Percentiles rank a stretch among this genome's conserved stretches.
Evolutionary conservation across 2,888 invertebrate species (phyloP).

Genomic region (Stenodera caucasica): DNA sequence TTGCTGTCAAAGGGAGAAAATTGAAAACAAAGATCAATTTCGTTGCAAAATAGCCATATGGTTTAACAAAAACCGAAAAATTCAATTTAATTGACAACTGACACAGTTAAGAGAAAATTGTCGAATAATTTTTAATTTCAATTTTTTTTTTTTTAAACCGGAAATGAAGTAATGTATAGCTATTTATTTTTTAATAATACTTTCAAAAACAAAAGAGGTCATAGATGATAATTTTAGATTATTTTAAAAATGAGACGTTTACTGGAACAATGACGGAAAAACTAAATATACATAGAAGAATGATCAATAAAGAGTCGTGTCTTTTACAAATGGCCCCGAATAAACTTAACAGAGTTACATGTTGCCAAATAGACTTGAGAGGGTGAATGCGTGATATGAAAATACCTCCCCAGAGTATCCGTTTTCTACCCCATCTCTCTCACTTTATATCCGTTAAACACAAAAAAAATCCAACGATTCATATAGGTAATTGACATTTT

Average conservation of each 20-base stretch:
- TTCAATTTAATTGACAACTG: background rate
- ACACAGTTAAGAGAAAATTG: background rate
- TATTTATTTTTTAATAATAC: background rate
- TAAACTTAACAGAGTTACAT: conserved; percentile 39
- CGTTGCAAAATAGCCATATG: background rate
- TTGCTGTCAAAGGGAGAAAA: no score
- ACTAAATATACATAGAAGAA: background rate
- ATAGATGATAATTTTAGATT: no score
- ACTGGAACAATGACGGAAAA: no score
- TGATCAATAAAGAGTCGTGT: conserved; percentile 23
- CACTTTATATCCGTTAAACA: background rate
- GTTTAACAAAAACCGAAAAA: background rate
- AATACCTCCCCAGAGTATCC: conserved; percentile 35
- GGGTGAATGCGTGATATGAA: conserved; percentile 38
- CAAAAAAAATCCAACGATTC: background rate
- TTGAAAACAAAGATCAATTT: background rate
- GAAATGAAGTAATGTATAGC: background rate
- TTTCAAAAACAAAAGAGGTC: background rate
- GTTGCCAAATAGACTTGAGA: conserved; percentile 16
- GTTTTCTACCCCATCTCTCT: background rate
- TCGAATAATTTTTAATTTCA: no score
- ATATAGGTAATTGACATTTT: no score
- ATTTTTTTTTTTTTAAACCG: background rate
- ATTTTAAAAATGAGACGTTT: no score
- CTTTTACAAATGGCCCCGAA: conserved; percentile 40